phyloP scores from a whole-genome alignment of 2,888 invertebrate species.

The Napeogenes inachia region DNA sequence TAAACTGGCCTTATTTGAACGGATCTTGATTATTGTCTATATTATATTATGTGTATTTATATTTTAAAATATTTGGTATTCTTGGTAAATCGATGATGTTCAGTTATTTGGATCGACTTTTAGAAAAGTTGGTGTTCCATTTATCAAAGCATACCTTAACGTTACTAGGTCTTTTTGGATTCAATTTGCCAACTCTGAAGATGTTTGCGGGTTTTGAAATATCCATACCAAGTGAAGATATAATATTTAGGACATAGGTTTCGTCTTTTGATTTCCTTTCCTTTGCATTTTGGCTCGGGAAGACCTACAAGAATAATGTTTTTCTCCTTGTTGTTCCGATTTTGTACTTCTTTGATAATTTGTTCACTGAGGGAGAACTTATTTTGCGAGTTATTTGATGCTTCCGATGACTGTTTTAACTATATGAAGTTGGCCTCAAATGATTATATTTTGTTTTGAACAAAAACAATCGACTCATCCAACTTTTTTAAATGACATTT shows the following conservation, averaged over 20 bases:
- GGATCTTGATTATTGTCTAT: constrained; percentile 4
- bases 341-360: no score
- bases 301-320: no score
- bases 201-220: constrained; percentile 9
- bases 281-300: neutral
- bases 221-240: constrained; percentile 2
- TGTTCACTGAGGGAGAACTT: no score
- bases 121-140: neutral
- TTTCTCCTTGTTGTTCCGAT: no score
- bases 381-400: no score
- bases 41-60: constrained; percentile 5
- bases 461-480: no score
- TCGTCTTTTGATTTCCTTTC: constrained; percentile 8
- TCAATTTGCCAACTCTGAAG: constrained; percentile 11
- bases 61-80: neutral
- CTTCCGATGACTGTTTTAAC: no score
- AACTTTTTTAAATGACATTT: no score
- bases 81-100: neutral
- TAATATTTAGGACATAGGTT: constrained; percentile 7
- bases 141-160: constrained; percentile 1
- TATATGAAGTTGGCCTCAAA: no score
- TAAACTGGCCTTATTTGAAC: constrained; percentile 9
- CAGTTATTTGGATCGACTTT: neutral
- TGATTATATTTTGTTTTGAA: no score
- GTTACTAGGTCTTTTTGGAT: constrained; percentile 5